phyloP scores from a whole-genome alignment of 1,140 invertebrate species.

The Chymomyza costata region DNA sequence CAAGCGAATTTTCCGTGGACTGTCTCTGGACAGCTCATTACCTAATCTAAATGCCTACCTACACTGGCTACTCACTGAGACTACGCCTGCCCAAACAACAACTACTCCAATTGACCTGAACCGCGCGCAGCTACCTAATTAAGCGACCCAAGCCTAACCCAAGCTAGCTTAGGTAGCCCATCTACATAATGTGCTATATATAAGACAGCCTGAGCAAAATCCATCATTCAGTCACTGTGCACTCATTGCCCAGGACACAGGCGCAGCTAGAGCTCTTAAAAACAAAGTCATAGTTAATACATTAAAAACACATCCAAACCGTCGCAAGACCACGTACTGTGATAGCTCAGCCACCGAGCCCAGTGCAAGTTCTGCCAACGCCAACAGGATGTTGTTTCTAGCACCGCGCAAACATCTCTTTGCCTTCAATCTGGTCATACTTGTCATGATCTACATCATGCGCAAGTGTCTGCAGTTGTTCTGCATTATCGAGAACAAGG shows the following conservation, averaged over 20 bases:
- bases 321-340: conserved; percentile 25
- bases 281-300: too few relatives aligned
- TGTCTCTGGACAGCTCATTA: conserved; percentile 30
- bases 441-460: conserved; percentile 61
- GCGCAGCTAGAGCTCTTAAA: conserved; percentile 9
- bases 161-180: not conserved
- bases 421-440: conserved; percentile 59
- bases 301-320: not conserved
- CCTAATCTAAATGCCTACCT: conserved; percentile 54
- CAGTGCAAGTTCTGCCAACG: conserved; percentile 27
- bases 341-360: conserved; percentile 40
- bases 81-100: not conserved
- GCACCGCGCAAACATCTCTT: conserved; percentile 65
- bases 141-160: too few relatives aligned
- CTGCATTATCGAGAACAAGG: conserved; percentile 63
- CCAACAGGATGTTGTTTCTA: conserved; percentile 51
- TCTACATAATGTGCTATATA: conserved; percentile 39
- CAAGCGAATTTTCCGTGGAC: conserved; percentile 11
- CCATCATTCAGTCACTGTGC: conserved; percentile 52
- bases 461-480: conserved; percentile 62
- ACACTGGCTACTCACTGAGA: too few relatives aligned
- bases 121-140: conserved; percentile 28
- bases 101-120: too few relatives aligned
- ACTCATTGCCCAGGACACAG: conserved; percentile 22
- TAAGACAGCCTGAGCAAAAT: not conserved